Evolutionary conservation across 2,888 invertebrate genomes (phyloP), one percentile per base, ranked within the genome.

Genomic region (Lasiommata megera): DNA sequence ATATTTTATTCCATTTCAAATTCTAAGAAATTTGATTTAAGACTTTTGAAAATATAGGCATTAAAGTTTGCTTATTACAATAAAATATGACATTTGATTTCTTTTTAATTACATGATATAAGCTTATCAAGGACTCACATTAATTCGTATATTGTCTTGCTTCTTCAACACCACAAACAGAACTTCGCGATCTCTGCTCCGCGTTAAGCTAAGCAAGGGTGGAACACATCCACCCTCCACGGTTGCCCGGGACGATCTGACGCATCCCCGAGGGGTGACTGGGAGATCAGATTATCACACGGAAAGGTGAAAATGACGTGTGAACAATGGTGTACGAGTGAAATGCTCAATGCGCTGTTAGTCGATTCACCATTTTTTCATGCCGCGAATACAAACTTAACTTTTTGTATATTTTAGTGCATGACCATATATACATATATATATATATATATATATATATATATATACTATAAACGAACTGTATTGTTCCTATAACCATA

Each of bases 171-270:
- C 56, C 44, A 48, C 41, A 53, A 59, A 59, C 59, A 64, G 51
- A 82, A 83, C 79, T 83, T 72, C 73, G 79, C 81, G 78, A 76
- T 75, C 56, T 12, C 8, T 58, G 55, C 61, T n/a, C 36, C 17
- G 3, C 23, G 12, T 17, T 34, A 11, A 57, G 60, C 63, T 65
- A 0, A 31, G 16, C 46, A 68, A 63, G 54, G 64, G 48, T 57
- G 43, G 54, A 47, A 61, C 57, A 64, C 82, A 76, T 67, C 74
- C 74, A 68, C 57, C 63, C 68, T 67, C 60, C 66, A 59, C 68
- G 67, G 67, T 66, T 67, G 67, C 66, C 68, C 68, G 70, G 67
- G 68, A 72, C 73, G 65, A 67, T 83, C 73, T 84, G 82, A 70
- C 76, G 68, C 65, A 66, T 67, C 67, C 69, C 78, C 71, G 72